Base-by-base conservation (phyloP, 2,113 vertebrate species). In the Bos javanicus region DNA sequence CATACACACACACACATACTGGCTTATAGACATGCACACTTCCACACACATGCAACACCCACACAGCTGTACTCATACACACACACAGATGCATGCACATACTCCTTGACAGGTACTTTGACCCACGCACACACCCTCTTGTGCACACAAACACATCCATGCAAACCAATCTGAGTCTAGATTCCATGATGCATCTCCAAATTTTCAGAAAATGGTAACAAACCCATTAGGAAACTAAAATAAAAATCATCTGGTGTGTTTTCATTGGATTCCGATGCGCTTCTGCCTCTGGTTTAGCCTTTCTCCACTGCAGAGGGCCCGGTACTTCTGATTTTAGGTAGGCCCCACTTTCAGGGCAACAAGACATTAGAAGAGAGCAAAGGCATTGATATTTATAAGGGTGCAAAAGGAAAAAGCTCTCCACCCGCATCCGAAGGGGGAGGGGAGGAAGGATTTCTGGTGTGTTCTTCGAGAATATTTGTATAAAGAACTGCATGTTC, bases 401-500 rank as follows among this genome's bases (percentile, higher is more conserved):
- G n/a, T 48, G 28, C 48, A 46, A 50, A 46, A 57, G 46, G 15
- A 10, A 52, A 48, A 67, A 85, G 12, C 15, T 16, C 30, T 52
- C 17, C 81, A 16, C 6, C 56, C 64, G 7, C 43, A 5, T 25
- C 67, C 12, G 1, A 1, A 33, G 33, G 52, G 74, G 57, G 92
- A 7, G 14, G 28, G 59, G 76, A 28, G 60, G 84, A 36, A 43
- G 52, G 81, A 39, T 23, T 60, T 52, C n/a, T 91, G 59, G 85
- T 5, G 3, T 71, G 56, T 28, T 71, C 96, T 76, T 90, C 62
- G 48, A 43, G 86, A 59, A 74, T 36, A 74, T 90, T 96, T 97
- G 92, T 96, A 92, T 96, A 95, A 90, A 96, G 95, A 93, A 96
- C 71, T 36, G 15, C 62, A 3, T 33, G 92, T 93, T 28, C 87